Conservation (phyloP, 1,140 invertebrate species). For the Drosophila melanogaster region Release_6_plus_ISO1_MT NT_037436.4:17971501-17972000, state of each 20-base stretch:
- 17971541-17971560: conserved; percentile 60
- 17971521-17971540: conserved; percentile 81
- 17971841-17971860: conserved; percentile 7
- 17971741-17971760: conserved; percentile 14
- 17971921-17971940: no score
- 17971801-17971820: conserved; percentile 44
- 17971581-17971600: conserved; percentile 72
- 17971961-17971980: no score
- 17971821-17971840: background rate
- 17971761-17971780: conserved; percentile 73
- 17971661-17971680: conserved; percentile 4
- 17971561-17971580: conserved; percentile 50
- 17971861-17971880: background rate
- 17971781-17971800: conserved; percentile 64
- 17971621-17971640: conserved; percentile 70
- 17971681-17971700: conserved; percentile 47
- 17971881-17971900: background rate
- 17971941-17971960: no score
- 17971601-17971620: conserved; percentile 81
- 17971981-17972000: no score
- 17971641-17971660: conserved; percentile 47
- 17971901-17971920: background rate
- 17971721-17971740: conserved; percentile 76
- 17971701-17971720: conserved; percentile 79
- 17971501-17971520: conserved; percentile 58